Conservation (phyloP, 2,797 vertebrate genomes). For the Coluber constrictor region DNA sequence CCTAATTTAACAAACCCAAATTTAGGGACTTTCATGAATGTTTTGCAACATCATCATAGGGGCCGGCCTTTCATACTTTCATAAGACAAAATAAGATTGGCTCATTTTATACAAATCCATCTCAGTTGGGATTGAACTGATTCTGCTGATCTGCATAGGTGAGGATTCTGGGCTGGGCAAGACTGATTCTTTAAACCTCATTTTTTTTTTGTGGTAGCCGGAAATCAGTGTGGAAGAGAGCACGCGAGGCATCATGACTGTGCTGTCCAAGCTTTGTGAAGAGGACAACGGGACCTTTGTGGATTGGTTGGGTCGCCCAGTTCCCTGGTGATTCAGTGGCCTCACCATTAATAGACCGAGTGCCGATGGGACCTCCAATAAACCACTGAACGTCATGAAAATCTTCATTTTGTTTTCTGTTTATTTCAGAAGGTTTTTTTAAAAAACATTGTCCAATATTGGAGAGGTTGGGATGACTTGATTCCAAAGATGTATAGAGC, state of each 20-base stretch:
- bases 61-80: neutral
- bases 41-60: neutral
- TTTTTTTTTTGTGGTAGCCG: neutral
- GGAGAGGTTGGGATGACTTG: no score
- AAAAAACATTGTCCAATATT: no score
- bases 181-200: neutral
- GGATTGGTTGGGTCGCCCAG: no score
- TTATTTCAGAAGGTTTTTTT: no score
- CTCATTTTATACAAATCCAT: no score
- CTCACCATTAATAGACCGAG: no score
- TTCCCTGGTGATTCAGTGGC: no score
- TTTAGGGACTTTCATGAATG: neutral
- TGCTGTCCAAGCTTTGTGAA: neutral
- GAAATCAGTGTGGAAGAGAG: neutral
- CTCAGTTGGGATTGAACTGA: no score
- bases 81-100: neutral
- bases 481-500: neutral
- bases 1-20: neutral
- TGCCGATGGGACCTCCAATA: neutral
- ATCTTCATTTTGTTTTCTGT: neutral
- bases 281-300: neutral
- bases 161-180: no score
- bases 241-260: neutral
- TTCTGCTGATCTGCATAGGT: neutral
- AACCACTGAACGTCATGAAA: neutral